Base-by-base conservation (phyloP, 2,797 vertebrate species). In the Scomberomorus guttatus region DNA sequence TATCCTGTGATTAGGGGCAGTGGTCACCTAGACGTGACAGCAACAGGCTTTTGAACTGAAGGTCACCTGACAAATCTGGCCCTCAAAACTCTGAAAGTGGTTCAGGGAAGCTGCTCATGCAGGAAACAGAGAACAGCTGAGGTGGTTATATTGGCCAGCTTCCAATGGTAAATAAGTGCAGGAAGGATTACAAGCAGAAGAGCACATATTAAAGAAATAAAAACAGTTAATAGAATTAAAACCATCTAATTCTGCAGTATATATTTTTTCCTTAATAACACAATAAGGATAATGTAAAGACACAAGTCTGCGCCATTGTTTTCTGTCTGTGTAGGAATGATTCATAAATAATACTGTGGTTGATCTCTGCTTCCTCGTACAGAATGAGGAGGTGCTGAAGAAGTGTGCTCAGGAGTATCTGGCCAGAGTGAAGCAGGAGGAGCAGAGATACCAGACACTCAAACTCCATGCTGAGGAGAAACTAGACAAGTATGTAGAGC, bases 311-410 rank as follows among this genome's bases (percentile, higher is more conserved):
- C 1, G 46, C 46, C 39, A 37, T 37, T 56, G 63, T 22, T 61
- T 61, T 42, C 18, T 59, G 29, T 69, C 10, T 58, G 8, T 70
- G 20, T 27, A 29, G n/a, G 3, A 24, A 18, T n/a, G 2, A 57
- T 24, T n/a, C 6, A 55, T 69, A 59, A 73, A 56, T 42, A 69
- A 50, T 17, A 44, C 18, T 2, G 5, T 48, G 27, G 20, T 52
- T 54, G 3, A 51, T 81, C 14, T 75, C 32, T 32, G 34, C 68
- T 70, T 71, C 44, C 62, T 11, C 15, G 44, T 52, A 58, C 90
- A 99, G 98, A 99, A 99, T 57, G 98, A 99, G 90, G 98, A 99
- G 82, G 97, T 97, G 58, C 93, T 99, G 89, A 99, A 99, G 92
- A 99, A 97, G 82, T 99, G 97, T 75, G 98, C 98, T 74, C 98